phyloP scores from a whole-genome alignment of 1,140 invertebrate genomes.

The Aphis craccivora region DNA sequence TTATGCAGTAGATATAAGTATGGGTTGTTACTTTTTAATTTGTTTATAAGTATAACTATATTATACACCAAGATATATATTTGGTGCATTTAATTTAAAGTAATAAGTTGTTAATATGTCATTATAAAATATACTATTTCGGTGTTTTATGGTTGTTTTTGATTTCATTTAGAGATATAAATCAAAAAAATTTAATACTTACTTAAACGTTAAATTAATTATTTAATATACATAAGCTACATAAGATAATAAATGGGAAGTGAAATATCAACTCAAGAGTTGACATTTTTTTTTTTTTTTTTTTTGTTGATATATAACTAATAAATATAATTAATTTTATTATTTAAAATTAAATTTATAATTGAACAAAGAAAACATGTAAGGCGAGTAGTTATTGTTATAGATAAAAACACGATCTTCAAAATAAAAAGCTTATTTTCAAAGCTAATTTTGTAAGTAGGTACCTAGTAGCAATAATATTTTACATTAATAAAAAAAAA shows the following conservation, averaged over 20 bases:
- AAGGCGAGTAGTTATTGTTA: not conserved
- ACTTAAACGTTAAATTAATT: not conserved
- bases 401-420: not conserved
- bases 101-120: not conserved
- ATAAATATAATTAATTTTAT: not conserved
- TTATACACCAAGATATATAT: too few species aligned
- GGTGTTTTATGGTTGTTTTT: not conserved
- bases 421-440: not conserved
- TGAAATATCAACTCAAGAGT: too few species aligned
- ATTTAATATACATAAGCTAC: too few species aligned
- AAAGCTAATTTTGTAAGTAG: not conserved
- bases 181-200: not conserved
- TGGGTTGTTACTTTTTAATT: not conserved
- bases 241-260: not conserved
- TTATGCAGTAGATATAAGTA: not conserved
- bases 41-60: not conserved
- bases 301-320: too few species aligned
- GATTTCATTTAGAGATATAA: not conserved
- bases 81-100: not conserved
- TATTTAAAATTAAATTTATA: not conserved
- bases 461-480: not conserved
- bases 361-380: not conserved
- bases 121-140: not conserved
- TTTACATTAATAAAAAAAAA: not conserved
- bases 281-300: too few species aligned